Conservation (phyloP, 2,797 vertebrate species). For the Enteromius radiatus region DNA sequence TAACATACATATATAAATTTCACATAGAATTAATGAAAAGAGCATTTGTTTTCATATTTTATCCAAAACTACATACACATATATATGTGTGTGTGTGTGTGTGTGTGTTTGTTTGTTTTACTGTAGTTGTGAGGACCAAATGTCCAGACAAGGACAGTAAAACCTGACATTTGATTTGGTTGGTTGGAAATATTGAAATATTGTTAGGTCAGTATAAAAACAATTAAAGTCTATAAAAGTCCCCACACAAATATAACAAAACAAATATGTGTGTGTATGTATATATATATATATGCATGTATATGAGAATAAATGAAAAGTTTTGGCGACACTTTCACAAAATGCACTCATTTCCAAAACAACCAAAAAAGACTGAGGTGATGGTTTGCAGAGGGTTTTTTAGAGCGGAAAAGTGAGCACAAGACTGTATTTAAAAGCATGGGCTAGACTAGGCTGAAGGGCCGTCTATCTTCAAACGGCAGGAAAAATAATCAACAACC, state of each 20-base stretch:
- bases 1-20: too few species aligned
- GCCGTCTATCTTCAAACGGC: constrained; percentile 26
- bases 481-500: constrained; percentile 49
- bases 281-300: not conserved
- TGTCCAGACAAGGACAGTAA: too few species aligned
- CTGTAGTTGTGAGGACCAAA: too few species aligned
- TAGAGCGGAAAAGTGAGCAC: constrained; percentile 18
- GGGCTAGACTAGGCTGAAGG: not conserved
- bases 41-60: not conserved
- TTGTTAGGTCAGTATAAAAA: too few species aligned
- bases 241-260: too few species aligned
- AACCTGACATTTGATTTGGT: too few species aligned
- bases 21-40: not conserved
- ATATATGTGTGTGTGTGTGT: too few species aligned
- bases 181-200: too few species aligned
- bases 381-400: not conserved
- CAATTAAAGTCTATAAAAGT: too few species aligned
- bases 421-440: constrained; percentile 18
- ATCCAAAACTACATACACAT: not conserved
- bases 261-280: too few species aligned
- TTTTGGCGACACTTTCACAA: not conserved
- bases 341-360: not conserved
- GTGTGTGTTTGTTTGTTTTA: too few species aligned
- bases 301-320: not conserved
- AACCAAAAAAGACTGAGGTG: not conserved